Base-by-base conservation (phyloP, 2,797 vertebrate genomes). In the Ptychobarbus kaznakovi region DNA sequence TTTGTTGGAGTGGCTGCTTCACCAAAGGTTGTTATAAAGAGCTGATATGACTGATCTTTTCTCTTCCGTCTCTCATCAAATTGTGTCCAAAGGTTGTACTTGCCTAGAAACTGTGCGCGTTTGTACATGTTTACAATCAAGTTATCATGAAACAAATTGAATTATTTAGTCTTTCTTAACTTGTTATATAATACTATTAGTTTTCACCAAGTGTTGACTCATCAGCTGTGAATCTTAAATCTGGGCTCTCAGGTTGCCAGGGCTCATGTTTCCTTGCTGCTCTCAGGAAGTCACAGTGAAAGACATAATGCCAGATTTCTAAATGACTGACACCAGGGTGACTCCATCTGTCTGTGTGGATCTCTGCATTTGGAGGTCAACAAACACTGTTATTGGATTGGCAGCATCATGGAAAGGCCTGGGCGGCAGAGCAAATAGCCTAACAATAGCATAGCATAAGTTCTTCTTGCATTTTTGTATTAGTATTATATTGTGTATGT, bases 171-270 rank as follows among this genome's bases (percentile, higher is more conserved):
- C 46, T 11, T 28, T 65, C 20, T 49, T n/a, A 16, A 44, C 11
- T 10, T 40, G 46, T 40, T 42, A n/a, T 87, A 83, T 90, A 86
- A 84, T 75, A 90, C 82, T 53, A 42, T 58, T 84, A 86, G 86
- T 92, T 92, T 86, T 87, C 87, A 88, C n/a, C 91, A 85, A 90
- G 90, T 90, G 93, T 77, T 91, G 91, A 85, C 69, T 92, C 92
- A 91, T 90, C 91, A 90, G 91, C 80, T 90, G 91, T 93, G 88
- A 92, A 89, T 80, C 92, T 94, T 95, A 95, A 95, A 95, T 95
- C 91, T 87, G 94, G 92, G 84, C 91, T 92, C 92, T 96, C 93
- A 0, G 75, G 91, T 96, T 95, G 81, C 92, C 93, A 89, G 90
- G 86, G 44, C 40, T 96, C 93, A 83, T 85, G 86, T 95, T 93